phyloP scores from a whole-genome alignment of 2,888 invertebrate species.

The Callosobruchus maculatus region DNA sequence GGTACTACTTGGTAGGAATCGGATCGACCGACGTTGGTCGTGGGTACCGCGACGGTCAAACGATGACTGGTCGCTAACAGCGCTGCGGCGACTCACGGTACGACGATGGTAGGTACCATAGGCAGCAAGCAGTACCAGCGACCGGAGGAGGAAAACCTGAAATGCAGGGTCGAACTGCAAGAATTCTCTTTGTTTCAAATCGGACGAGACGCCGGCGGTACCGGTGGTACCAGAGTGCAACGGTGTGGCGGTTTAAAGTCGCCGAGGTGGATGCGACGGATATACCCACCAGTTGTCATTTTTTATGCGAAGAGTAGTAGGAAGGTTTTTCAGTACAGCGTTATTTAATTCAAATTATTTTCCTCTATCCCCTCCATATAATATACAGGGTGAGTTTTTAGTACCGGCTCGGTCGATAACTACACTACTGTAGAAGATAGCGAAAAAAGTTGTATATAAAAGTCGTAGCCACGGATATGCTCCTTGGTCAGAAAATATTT shows the following conservation, averaged over 20 bases:
- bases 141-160: background rate
- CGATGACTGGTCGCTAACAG: background rate
- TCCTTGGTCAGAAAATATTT: no score
- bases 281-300: background rate
- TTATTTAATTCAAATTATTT: no score
- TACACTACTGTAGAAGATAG: no score
- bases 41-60: background rate
- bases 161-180: background rate
- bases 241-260: background rate
- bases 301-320: no score
- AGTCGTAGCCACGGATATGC: no score
- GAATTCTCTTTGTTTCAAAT: background rate
- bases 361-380: no score
- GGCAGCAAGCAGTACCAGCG: background rate
- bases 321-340: no score
- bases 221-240: background rate
- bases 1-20: no score
- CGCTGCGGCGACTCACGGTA: background rate
- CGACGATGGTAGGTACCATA: no score
- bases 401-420: no score
- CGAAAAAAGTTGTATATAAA: no score
- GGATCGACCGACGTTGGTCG: background rate
- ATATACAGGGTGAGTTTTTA: no score
- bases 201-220: background rate
- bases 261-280: background rate